Evolutionary conservation across 2,797 vertebrate species (phyloP).

Genomic region (Rhodeus uyekii): DNA sequence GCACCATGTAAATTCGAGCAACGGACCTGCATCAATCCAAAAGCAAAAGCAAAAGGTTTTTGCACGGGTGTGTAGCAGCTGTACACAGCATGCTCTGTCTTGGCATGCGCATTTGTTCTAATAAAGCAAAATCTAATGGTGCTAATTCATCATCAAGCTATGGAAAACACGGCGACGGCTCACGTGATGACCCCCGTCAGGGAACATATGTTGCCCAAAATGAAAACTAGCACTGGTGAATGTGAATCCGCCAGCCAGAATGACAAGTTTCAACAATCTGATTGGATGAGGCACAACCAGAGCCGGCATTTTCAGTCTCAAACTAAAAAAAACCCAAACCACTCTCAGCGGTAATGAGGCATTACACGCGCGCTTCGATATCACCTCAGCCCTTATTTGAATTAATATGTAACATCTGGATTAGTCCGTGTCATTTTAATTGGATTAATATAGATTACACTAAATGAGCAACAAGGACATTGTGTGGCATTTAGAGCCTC

Average conservation of each 20-base stretch:
- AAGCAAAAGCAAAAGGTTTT: constrained; percentile 14
- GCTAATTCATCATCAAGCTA: constrained; percentile 51
- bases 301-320: not conserved
- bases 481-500: not conserved
- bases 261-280: not conserved
- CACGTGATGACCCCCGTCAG: constrained; percentile 37
- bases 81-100: constrained; percentile 26
- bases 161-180: constrained; percentile 15
- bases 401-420: constrained; percentile 43
- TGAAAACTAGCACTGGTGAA: constrained; percentile 22
- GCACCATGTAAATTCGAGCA: not conserved
- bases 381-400: constrained; percentile 7
- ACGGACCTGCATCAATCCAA: not conserved
- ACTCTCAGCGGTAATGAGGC: constrained; percentile 30
- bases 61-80: constrained; percentile 24
- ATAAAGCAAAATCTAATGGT: constrained; percentile 47
- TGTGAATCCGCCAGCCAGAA: constrained; percentile 27
- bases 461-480: not conserved
- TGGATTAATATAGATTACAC: constrained; percentile 42
- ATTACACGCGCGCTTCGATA: not conserved
- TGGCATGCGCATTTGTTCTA: constrained; percentile 45
- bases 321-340: not conserved
- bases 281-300: not conserved
- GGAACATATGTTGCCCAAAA: constrained; percentile 49
- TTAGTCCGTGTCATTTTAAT: constrained; percentile 16